phyloP scores from a whole-genome alignment of 2,113 vertebrate genomes.

The Catharus minimus region DNA sequence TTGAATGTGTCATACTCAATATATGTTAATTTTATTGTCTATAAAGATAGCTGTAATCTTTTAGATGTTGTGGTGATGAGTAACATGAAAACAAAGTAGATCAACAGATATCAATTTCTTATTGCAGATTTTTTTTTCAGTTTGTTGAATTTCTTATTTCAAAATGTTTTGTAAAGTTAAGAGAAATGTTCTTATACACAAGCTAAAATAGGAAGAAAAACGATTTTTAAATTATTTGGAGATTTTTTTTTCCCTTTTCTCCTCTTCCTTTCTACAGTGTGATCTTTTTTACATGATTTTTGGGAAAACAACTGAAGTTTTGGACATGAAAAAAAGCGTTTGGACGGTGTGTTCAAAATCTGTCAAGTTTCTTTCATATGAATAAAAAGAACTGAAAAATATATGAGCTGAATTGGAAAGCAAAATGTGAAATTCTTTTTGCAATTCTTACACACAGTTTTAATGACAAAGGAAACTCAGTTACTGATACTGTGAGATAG shows the following conservation, averaged over 20 bases:
- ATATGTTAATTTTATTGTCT: neutral
- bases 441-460: neutral
- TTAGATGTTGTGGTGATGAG: neutral
- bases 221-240: rapidly evolving
- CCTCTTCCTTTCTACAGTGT: neutral
- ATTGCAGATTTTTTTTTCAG: neutral
- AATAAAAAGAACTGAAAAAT: neutral
- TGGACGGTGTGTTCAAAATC: neutral
- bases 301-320: neutral
- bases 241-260: neutral
- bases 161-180: neutral
- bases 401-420: neutral
- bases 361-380: neutral
- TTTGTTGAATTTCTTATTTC: neutral
- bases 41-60: neutral
- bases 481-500: neutral
- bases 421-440: neutral
- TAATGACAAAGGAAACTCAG: neutral
- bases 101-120: neutral
- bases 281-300: neutral
- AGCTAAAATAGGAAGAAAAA: neutral
- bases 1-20: neutral
- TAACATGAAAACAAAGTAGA: neutral
- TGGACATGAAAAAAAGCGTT: neutral
- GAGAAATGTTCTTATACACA: neutral